Evolutionary conservation across 2,113 vertebrate species (phyloP), one percentile per base, ranked within the genome.

Genomic region (Psammodynastes pulverulentus): DNA sequence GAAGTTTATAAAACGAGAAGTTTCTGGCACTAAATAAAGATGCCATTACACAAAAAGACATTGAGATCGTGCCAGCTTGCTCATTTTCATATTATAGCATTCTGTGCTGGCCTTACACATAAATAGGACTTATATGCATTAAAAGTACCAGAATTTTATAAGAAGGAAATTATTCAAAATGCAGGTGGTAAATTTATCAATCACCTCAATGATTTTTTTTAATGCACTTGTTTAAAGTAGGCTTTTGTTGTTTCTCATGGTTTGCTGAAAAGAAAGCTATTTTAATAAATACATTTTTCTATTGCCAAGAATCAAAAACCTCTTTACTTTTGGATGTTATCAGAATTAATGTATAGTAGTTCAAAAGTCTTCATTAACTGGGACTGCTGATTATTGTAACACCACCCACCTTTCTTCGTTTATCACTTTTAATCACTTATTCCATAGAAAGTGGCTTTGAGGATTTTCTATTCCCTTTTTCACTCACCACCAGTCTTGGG

Each of bases 251-350:
- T 93, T 96, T 94, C 89, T 90, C 84, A 92, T 89, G 89, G 86
- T 93, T 95, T 96, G 93, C 95, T 96, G 91, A 67, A 97, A 97
- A 97, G 92, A 95, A 95, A 92, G 29, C 52, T 89, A 92, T 96
- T 97, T 96, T 97, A 97, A 97, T 95, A 97, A 97, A 97, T 94
- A 97, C 96, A 94, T 97, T 95, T 92, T 95, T 94, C 94, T 94
- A 94, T 89, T 95, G 45, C 87, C 9, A 92, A 94, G 95, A 96
- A 93, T 96, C 93, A 39, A 67, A 67, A 67, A 97, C 97, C 93
- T 12, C 91, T 88, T 4, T 87, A 79, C 39, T 43, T 79, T 21
- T 39, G 93, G 93, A 95, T 89, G 86, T 96, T 96, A 96, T 96
- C 96, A 94, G 67, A 94, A 93, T 96, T 93, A 95, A 91, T 72